Conservation (phyloP, 2,797 vertebrate genomes). For the Cygnus olor region DNA sequence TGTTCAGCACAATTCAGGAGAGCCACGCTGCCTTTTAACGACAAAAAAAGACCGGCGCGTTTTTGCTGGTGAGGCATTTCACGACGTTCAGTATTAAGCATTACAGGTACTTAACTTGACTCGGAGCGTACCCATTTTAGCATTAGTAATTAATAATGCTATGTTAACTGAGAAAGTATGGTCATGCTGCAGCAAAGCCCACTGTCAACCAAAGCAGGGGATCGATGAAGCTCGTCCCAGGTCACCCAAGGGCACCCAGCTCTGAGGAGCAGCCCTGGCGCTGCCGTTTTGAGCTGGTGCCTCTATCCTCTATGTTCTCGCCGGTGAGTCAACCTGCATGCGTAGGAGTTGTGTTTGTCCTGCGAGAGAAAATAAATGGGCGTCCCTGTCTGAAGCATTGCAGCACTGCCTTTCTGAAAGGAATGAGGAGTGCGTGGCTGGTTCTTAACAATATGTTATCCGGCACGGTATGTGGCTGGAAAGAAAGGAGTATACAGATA, state of each 20-base stretch:
- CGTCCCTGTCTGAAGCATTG: background rate
- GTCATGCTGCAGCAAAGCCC: background rate
- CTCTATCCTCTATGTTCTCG: background rate
- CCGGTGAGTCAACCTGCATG: background rate
- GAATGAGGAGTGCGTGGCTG: background rate
- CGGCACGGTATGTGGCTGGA: background rate
- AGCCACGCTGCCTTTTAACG: background rate
- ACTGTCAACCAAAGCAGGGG: background rate
- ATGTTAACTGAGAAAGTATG: background rate
- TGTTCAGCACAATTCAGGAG: background rate
- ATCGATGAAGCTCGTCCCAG: background rate
- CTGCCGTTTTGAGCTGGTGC: background rate
- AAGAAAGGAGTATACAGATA: background rate
- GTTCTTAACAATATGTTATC: background rate
- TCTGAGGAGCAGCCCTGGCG: background rate
- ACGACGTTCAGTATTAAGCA: background rate
- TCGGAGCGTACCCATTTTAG: constrained; percentile 15
- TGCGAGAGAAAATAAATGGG: background rate
- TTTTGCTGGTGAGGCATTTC: constrained; percentile 28
- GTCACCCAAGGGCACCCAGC: background rate
- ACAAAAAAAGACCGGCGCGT: background rate
- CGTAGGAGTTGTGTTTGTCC: background rate
- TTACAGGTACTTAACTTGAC: constrained; percentile 5
- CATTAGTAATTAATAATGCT: background rate
- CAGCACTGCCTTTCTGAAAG: background rate